Evolutionary conservation across 1,140 invertebrate species (phyloP).

Genomic region (Phthorimaea operculella): DNA sequence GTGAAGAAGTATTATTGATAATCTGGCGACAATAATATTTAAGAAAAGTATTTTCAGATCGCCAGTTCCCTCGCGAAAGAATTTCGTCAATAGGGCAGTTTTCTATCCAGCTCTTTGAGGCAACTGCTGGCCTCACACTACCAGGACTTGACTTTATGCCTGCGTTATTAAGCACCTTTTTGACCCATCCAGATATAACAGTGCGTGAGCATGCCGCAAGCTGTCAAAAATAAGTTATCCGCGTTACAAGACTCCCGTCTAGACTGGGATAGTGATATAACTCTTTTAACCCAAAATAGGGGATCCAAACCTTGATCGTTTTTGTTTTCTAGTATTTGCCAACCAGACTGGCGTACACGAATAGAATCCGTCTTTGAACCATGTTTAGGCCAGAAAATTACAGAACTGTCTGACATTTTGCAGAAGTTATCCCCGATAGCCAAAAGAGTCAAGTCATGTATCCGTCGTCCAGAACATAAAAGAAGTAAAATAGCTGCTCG

Average conservation of each 20-base stretch:
- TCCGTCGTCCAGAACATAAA: slow-evolving; percentile 15
- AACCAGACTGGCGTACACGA: too few species aligned
- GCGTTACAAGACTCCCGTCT: not conserved
- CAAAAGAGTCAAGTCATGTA: slow-evolving; percentile 25
- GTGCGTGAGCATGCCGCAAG: slow-evolving; percentile 1
- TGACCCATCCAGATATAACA: not conserved
- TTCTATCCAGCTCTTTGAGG: slow-evolving; percentile 18
- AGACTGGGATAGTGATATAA: not conserved
- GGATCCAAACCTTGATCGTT: not conserved
- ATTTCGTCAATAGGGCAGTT: slow-evolving; percentile 22
- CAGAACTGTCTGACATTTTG: not conserved
- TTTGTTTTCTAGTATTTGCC: not conserved
- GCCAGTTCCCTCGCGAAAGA: slow-evolving; percentile 25
- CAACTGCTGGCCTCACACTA: slow-evolving; percentile 24
- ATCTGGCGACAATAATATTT: slow-evolving; percentile 23
- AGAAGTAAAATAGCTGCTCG: slow-evolving; percentile 17
- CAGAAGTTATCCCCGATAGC: not conserved
- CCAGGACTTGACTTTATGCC: slow-evolving; percentile 17
- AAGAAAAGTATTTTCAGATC: slow-evolving; percentile 22
- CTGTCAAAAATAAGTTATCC: not conserved
- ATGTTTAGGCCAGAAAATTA: not conserved
- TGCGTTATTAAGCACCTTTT: not conserved
- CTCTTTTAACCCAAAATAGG: slow-evolving; percentile 1
- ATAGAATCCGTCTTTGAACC: too few species aligned
- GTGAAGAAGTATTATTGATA: not conserved